phyloP scores from a whole-genome alignment of 2,797 vertebrate genomes.

The Coccyzus lansbergi region DNA sequence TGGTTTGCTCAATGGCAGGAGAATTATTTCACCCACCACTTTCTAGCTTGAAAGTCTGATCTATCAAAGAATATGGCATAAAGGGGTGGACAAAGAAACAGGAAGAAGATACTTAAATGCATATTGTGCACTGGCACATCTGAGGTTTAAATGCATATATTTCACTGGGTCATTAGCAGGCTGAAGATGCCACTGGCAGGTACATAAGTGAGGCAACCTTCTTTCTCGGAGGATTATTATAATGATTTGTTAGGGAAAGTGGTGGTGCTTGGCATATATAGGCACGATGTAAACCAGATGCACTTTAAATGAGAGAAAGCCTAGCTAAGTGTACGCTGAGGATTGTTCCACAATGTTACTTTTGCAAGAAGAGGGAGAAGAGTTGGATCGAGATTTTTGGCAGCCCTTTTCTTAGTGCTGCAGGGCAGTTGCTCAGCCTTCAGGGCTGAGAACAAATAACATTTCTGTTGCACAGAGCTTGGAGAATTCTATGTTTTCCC shows the following conservation, averaged over 20 bases:
- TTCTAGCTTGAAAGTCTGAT: background rate
- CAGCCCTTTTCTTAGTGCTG: conserved; percentile 15
- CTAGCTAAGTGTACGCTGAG: conserved; percentile 16
- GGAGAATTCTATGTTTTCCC: conserved; percentile 23
- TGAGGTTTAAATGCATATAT: background rate
- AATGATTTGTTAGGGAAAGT: conserved; percentile 15
- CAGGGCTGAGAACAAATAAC: conserved; percentile 31
- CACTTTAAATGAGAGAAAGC: conserved; percentile 74
- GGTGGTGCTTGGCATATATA: background rate
- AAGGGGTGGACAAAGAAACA: background rate
- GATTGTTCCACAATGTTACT: conserved; percentile 32
- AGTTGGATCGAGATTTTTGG: conserved; percentile 35
- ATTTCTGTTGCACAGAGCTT: conserved; percentile 47
- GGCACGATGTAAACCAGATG: conserved; percentile 47
- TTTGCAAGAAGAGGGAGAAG: conserved; percentile 17
- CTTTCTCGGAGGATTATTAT: conserved; percentile 18
- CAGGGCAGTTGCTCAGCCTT: conserved; percentile 35
- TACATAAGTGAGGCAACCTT: background rate
- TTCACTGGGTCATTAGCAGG: background rate
- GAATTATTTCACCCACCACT: background rate
- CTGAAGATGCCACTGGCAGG: conserved; percentile 27
- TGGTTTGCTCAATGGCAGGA: background rate
- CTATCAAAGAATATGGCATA: background rate
- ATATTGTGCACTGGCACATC: background rate
- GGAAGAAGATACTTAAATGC: background rate